phyloP scores from a whole-genome alignment of 2,113 vertebrate species.

The Dicerorhinus sumatrensis region DNA sequence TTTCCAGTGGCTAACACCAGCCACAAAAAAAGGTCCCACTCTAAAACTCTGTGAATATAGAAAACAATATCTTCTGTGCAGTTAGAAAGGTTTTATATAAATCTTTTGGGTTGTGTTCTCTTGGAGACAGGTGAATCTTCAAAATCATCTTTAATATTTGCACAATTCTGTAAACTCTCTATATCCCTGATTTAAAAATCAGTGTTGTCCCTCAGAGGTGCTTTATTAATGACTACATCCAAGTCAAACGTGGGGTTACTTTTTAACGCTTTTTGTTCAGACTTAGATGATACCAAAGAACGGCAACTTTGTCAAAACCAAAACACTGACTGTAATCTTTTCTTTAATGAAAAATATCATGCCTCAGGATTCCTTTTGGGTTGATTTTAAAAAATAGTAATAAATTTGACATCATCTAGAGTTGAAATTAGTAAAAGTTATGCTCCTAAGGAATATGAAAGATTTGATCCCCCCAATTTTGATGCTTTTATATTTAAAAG shows the following conservation, averaged over 20 bases:
- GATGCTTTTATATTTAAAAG: not conserved
- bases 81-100: constrained; percentile 31
- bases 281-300: not conserved
- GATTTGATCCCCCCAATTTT: not conserved
- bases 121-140: not conserved
- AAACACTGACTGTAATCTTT: not conserved
- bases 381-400: not conserved
- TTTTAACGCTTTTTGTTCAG: not conserved
- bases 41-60: constrained; percentile 14
- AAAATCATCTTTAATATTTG: not conserved
- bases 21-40: constrained; percentile 28
- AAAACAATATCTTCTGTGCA: not conserved
- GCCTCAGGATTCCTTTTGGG: not conserved
- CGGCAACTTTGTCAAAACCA: not conserved
- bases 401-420: not conserved
- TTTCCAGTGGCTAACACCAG: constrained; percentile 7
- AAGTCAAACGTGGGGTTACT: not conserved
- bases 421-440: not conserved
- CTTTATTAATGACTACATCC: not conserved
- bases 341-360: not conserved
- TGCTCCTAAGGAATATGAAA: not conserved
- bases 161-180: not conserved
- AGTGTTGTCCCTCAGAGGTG: not conserved
- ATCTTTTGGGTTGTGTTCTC: not conserved
- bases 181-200: not conserved